Percentiles rank a stretch among this genome's conserved stretches.
These are phyloP conservation scores for Triplophysa bombifrons DNA, from an alignment of 2,797 vertebrate species.

Conservation along the genomic window DNA sequence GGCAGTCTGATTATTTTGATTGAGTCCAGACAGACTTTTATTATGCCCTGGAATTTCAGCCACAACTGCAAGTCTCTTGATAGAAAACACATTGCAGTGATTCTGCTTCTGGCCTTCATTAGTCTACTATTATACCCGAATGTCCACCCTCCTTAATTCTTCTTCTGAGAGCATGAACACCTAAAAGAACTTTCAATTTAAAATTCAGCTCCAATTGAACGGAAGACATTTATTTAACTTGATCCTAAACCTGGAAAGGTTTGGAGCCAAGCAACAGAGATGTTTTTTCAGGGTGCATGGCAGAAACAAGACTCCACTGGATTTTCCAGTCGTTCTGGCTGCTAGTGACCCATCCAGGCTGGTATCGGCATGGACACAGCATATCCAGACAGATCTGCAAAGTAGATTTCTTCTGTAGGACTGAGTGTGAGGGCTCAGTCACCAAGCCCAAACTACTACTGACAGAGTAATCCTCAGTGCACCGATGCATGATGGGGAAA, in stretches of 20 bases:
- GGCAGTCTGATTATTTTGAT: constrained; percentile 68
- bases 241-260: not conserved
- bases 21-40: constrained; percentile 73
- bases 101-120: constrained; percentile 63
- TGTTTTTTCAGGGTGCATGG: not conserved
- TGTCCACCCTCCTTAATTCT: constrained; percentile 14
- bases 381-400: not conserved
- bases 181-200: not conserved
- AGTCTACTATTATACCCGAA: constrained; percentile 18
- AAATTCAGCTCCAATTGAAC: not conserved
- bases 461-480: constrained; percentile 38
- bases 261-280: not conserved
- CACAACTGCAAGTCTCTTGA: constrained; percentile 76
- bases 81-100: constrained; percentile 74
- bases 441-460: constrained; percentile 30
- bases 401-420: constrained; percentile 3
- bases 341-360: not conserved
- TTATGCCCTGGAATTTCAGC: constrained; percentile 73
- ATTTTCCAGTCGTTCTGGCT: constrained; percentile 17
- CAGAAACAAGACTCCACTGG: not conserved
- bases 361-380: constrained; percentile 19
- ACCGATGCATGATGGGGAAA: constrained; percentile 45
- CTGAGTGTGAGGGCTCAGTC: constrained; percentile 26
- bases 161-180: constrained; percentile 18
- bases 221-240: not conserved